phyloP scores from a whole-genome alignment of 2,113 vertebrate species.

The Circaetus cinerascens region DNA sequence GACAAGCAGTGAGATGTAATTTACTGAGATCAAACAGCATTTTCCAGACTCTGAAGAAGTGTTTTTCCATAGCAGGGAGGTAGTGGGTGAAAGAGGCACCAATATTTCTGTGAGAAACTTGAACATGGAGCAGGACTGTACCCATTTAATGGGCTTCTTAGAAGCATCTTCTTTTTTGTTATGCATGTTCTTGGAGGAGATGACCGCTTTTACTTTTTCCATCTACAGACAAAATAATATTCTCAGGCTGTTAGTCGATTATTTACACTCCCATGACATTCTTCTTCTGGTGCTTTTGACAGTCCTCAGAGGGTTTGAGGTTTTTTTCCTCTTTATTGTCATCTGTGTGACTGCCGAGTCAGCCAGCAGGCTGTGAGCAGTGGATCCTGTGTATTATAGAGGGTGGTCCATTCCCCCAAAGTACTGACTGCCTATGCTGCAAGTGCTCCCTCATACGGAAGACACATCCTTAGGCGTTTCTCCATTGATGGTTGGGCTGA shows the following conservation, averaged over 20 bases:
- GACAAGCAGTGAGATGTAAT: conserved; percentile 71
- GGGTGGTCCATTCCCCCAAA: accelerated
- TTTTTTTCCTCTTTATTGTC: background rate
- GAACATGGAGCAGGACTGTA: background rate
- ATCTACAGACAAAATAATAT: background rate
- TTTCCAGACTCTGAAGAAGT: conserved; percentile 67
- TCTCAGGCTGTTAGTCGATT: background rate
- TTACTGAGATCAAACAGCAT: conserved; percentile 63
- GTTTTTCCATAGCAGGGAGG: conserved; percentile 61
- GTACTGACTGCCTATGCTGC: background rate
- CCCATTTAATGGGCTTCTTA: background rate
- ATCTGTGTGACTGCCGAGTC: background rate
- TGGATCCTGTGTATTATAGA: background rate
- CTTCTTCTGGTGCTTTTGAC: background rate
- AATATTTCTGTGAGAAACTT: conserved; percentile 6
- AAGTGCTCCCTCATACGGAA: background rate
- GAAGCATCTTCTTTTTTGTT: background rate
- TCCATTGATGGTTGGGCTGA: background rate
- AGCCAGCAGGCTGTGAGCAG: background rate
- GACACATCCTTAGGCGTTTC: accelerated
- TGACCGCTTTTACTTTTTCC: background rate
- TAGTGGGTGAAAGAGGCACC: conserved; percentile 4
- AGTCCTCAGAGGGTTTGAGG: background rate
- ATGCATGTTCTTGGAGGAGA: background rate
- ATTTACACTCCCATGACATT: background rate